Evolutionary conservation across 1,140 invertebrate species (phyloP), one percentile per base, ranked within the genome.

Genomic region (Bombus consobrinus): DNA sequence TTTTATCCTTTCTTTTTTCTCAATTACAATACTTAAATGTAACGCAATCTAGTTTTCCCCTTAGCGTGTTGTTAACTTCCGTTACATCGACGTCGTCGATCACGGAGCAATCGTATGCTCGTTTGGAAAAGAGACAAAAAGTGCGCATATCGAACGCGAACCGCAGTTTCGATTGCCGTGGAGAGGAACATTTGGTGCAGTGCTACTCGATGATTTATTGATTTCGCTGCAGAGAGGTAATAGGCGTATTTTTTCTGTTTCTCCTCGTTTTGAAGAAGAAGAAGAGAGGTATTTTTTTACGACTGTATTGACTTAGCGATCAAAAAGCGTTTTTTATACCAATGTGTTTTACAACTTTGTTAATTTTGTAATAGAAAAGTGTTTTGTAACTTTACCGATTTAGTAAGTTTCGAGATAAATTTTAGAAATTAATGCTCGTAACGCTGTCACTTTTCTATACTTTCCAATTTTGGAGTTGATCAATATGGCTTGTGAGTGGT

Each of bases 1-100:
- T 77, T 43, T 71, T 73, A 18, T 18, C 59, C 47, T 32, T 66
- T 15, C n/a, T 22, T 68, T 62, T n/a, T 18, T 28, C 12, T 74
- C 32, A 43, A 68, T 86, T 77, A 82, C 62, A 59, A n/a, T 39
- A 66, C 74, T 71, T 82, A 76, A 69, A 34, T 12, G 3, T 72
- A 53, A 66, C 28, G 47, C 47, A 53, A 68, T 64, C 37, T 62
- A 73, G 39, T 12, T n/a, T 10, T 64, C 53, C 34, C n/a, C 71
- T 82, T 37, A 53, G 47, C 8, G 47, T 62, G 39, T 62, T 59
- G 53, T n/a, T 15, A 59, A 43, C 25, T 78, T 28, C n/a, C 37
- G 3, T 78, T 57, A 39, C 66, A 34, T 47, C 64, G 47, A 39
- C 32, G 75, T 18, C 81, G 72, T 75, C 57, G 62, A 83, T 83